Base-by-base conservation (phyloP, 2,888 invertebrate genomes). In the Coecobrya sp. region DNA sequence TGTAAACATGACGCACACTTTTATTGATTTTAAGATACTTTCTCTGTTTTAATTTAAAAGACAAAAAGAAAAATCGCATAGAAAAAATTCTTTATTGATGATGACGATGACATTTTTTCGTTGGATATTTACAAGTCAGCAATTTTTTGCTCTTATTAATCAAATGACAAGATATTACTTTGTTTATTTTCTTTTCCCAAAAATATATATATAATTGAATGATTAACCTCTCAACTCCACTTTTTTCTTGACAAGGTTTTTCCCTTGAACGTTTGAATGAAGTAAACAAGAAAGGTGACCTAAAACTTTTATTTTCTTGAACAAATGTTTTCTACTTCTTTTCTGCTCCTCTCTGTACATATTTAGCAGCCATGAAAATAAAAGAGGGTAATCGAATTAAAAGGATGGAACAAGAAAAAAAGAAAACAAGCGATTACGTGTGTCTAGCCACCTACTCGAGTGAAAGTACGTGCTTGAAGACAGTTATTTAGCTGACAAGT, bases 361-460 rank as follows among this genome's bases (percentile, higher is more conserved):
- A n/a, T n/a, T n/a, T n/a, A 52, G 13, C 45, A 49, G 27, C 25
- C 52, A 27, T 25, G 79, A 79, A 79, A 79, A 27, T 55, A n/a
- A n/a, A 79, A 25, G n/a, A n/a, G 16, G 42, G 49, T 79, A 79
- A 79, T 79, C 27, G 49, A 79, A 79, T 79, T 79, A 79, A 49
- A 79, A 79, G n/a, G 0, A 22, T 13, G 13, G 25, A 52, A 49
- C 13, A 22, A 45, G 76, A 13, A 13, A 30, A 49, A 68, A 25
- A 13, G n/a, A 30, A 49, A 68, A 25, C 76, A 45, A n/a, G 79
- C 25, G n/a, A 55, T 13, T n/a, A n/a, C 52, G 49, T 52, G 49
- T 52, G 25, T 10, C 1, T 7, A 79, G 27, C n/a, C 13, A 79
- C 16, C 49, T 27, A 79, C 45, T 45, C 49, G 52, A 73, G 22